Conservation (phyloP, 2,797 vertebrate genomes). For the Argyrosomus regius region DNA sequence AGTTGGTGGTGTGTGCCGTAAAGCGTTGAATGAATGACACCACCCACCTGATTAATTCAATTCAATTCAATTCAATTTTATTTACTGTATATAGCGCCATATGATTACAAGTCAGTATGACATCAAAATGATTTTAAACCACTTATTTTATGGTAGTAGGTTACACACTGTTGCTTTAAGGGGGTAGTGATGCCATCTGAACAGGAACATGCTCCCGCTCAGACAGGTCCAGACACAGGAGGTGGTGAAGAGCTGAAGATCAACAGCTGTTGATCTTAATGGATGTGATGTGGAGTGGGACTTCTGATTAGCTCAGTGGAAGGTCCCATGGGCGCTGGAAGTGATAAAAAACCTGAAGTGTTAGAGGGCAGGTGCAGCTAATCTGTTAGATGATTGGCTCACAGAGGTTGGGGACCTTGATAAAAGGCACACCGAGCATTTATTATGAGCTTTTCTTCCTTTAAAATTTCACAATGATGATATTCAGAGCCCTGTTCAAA, state of each 20-base stretch:
- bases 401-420: background rate
- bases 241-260: background rate
- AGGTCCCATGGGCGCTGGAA: too few species aligned
- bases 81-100: too few species aligned
- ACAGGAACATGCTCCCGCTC: too few species aligned
- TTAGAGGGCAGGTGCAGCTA: too few species aligned
- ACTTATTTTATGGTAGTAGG: too few species aligned
- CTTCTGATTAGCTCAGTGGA: background rate
- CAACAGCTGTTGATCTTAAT: background rate
- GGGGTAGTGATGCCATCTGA: too few species aligned
- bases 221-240: too few species aligned
- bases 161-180: background rate
- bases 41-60: too few species aligned
- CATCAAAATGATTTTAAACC: background rate
- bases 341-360: too few species aligned
- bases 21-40: too few species aligned
- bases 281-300: background rate
- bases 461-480: background rate
- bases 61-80: too few species aligned
- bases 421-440: background rate
- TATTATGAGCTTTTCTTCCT: background rate
- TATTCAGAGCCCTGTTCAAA: background rate
- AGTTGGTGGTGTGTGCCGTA: too few species aligned
- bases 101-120: background rate
- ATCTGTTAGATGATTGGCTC: background rate